Evolutionary conservation across 2,113 vertebrate species (phyloP).

Genomic region (Willisornis vidua): DNA sequence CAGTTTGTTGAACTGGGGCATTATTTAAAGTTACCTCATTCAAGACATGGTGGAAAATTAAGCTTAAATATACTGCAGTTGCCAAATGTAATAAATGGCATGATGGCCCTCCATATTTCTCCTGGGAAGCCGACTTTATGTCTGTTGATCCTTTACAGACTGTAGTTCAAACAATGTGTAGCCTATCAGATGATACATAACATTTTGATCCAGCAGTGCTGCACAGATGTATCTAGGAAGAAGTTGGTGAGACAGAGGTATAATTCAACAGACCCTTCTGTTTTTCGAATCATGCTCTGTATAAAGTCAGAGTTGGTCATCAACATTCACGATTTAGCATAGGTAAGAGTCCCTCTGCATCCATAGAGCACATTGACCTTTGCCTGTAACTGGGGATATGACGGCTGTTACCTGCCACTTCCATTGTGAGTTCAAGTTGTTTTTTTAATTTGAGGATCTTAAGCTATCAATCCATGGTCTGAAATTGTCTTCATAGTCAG

Average conservation of each 20-base stretch:
- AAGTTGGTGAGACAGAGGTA: not conserved
- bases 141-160: not conserved
- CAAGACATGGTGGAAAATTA: not conserved
- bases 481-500: not conserved
- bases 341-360: not conserved
- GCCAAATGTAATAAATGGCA: not conserved
- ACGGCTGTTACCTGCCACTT: not conserved
- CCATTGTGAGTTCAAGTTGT: not conserved
- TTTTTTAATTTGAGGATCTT: not conserved
- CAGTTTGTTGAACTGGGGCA: not conserved
- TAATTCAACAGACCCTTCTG: not conserved
- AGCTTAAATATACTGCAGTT: not conserved
- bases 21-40: not conserved
- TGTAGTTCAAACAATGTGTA: not conserved
- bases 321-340: not conserved
- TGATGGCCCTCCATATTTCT: not conserved
- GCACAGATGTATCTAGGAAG: not conserved
- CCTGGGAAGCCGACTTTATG: not conserved
- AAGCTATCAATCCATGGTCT: not conserved
- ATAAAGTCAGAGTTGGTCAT: not conserved
- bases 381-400: not conserved
- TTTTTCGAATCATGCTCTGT: not conserved
- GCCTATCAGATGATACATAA: not conserved
- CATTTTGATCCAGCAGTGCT: not conserved
- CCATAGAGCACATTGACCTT: not conserved